phyloP scores from a whole-genome alignment of 2,888 invertebrate genomes.

The Tipula helvola region DNA sequence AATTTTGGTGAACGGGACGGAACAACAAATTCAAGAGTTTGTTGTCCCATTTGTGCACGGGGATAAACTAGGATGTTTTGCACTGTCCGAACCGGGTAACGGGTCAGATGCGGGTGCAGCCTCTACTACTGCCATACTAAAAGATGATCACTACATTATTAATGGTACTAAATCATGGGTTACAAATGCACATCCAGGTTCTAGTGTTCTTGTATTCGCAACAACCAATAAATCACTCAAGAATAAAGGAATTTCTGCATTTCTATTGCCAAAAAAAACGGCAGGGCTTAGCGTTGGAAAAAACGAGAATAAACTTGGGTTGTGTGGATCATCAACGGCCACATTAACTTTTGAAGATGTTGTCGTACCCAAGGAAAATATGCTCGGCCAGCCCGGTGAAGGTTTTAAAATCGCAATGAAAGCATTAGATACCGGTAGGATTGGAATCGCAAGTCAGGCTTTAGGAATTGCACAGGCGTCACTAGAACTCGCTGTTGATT shows the following conservation, averaged over 20 bases:
- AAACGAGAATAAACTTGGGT: constrained; percentile 89
- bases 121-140: constrained; percentile 64
- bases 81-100: constrained; percentile 86
- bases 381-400: constrained; percentile 70
- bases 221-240: constrained; percentile 74
- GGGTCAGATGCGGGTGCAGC: constrained; percentile 96
- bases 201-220: constrained; percentile 73
- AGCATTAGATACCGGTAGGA: constrained; percentile 79
- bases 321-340: constrained; percentile 73
- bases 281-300: constrained; percentile 77
- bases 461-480: constrained; percentile 90
- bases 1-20: constrained; percentile 61
- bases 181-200: constrained; percentile 82
- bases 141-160: constrained; percentile 57
- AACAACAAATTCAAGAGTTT: constrained; percentile 66
- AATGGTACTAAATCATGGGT: constrained; percentile 95
- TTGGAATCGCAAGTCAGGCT: constrained; percentile 86
- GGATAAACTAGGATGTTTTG: constrained; percentile 76
- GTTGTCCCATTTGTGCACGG: constrained; percentile 61
- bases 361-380: constrained; percentile 61
- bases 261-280: constrained; percentile 72
- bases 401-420: constrained; percentile 98
- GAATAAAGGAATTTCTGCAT: constrained; percentile 74
- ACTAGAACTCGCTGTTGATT: constrained; percentile 81
- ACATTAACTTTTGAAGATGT: constrained; percentile 89